Percentiles rank a stretch among this genome's conserved stretches.
Evolutionary conservation across 2,888 invertebrate species (phyloP).

Genomic region (Agrochola lota): DNA sequence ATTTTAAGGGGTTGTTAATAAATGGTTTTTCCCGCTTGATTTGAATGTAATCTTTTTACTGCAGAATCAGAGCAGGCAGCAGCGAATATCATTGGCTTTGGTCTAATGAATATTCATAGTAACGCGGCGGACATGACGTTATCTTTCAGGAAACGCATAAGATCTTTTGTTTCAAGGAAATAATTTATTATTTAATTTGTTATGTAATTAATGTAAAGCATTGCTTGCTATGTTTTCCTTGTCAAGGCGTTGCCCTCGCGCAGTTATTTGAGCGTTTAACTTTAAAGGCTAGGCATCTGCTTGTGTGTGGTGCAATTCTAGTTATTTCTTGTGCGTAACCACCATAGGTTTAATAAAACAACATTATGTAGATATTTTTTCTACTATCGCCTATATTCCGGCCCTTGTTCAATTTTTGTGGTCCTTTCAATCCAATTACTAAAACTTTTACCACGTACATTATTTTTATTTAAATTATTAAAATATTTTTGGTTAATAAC

Average conservation of each 20-base stretch:
- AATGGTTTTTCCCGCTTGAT: conserved; percentile 9
- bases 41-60: conserved; percentile 36
- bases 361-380: not conserved
- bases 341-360: not conserved
- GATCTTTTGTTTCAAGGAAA: conserved; percentile 65
- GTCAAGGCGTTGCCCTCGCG: conserved; percentile 47
- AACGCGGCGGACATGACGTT: conserved; percentile 56
- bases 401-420: not conserved
- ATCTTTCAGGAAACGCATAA: conserved; percentile 63
- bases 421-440: not conserved
- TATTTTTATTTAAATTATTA: conserved; percentile 1
- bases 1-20: conserved; percentile 5
- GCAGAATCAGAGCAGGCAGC: conserved; percentile 28
- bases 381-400: not conserved
- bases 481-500: not conserved
- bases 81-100: conserved; percentile 39
- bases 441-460: not conserved
- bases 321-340: too few relatives aligned
- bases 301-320: not conserved
- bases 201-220: conserved; percentile 59
- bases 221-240: conserved; percentile 35
- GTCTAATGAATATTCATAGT: conserved; percentile 68
- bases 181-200: conserved; percentile 53
- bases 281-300: not conserved
- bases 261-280: conserved; percentile 12